These are phyloP conservation scores for Vanessa tameamea DNA, from an alignment of 1,140 invertebrate species.

Conservation along the genomic window DNA sequence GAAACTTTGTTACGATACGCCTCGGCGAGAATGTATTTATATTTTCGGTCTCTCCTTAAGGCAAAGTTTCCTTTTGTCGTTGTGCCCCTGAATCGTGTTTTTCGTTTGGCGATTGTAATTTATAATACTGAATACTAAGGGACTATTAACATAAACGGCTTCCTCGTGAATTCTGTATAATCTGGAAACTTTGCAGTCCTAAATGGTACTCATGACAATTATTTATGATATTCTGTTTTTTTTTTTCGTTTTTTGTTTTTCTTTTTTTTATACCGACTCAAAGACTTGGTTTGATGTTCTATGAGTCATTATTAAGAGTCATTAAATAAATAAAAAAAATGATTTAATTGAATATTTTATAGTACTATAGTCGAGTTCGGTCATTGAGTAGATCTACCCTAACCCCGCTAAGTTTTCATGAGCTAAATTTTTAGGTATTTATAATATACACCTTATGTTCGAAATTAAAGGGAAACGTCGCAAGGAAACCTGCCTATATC, in stretches of 20 bases:
- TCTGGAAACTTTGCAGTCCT: constrained; percentile 30
- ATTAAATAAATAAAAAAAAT: too few species aligned
- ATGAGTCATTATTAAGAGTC: too few species aligned
- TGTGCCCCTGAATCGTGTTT: constrained; percentile 39
- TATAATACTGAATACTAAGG: constrained; percentile 44
- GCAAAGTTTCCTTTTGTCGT: constrained; percentile 35
- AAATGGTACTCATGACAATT: constrained; percentile 23
- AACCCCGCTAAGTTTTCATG: too few species aligned
- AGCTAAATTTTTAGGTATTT: too few species aligned
- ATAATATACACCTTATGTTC: too few species aligned
- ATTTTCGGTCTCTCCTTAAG: constrained; percentile 39
- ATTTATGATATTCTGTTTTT: constrained; percentile 22
- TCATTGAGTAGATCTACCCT: too few species aligned
- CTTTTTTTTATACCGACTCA: background rate
- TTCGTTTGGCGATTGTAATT: constrained; percentile 49
- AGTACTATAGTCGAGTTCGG: too few species aligned
- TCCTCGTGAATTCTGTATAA: constrained; percentile 46
- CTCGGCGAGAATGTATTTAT: constrained; percentile 20
- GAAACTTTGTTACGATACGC: constrained; percentile 25
- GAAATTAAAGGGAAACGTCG: too few species aligned
- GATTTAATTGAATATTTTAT: too few species aligned
- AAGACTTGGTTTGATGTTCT: background rate
- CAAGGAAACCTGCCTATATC: too few species aligned
- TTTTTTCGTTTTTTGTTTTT: background rate
- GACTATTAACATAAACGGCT: constrained; percentile 51